A percentile compares a stretch with the other conserved stretches of the same genome.
These are phyloP conservation scores for Vannuccia rotundouncinata DNA, from an alignment of 2,888 invertebrate species.

Conservation along the genomic window DNA sequence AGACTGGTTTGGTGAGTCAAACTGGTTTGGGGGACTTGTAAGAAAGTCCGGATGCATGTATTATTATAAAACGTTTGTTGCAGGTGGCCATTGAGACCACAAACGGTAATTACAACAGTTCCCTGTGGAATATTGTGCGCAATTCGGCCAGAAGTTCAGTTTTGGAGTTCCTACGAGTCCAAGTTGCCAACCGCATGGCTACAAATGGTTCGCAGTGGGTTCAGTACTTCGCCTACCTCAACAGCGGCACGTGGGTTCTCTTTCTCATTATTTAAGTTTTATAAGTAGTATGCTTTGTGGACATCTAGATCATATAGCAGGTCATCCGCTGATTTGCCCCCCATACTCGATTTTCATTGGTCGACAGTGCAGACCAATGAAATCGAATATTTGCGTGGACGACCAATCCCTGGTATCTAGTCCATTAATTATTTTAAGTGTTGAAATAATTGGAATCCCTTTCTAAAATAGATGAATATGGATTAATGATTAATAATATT, in stretches of 20 bases:
- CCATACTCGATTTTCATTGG: too few relatives aligned
- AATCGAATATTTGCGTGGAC: too few relatives aligned
- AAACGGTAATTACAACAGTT: slow-evolving; percentile 68
- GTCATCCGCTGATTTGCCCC: too few relatives aligned
- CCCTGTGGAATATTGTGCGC: slow-evolving; percentile 66
- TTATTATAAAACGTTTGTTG: not conserved
- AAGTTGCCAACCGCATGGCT: slow-evolving; percentile 76
- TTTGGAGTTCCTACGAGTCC: slow-evolving; percentile 69
- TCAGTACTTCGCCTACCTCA: slow-evolving; percentile 64
- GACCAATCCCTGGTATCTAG: too few relatives aligned
- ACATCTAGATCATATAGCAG: too few relatives aligned
- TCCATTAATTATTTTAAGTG: too few relatives aligned
- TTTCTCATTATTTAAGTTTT: slow-evolving; percentile 22
- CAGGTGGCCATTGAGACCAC: slow-evolving; percentile 69
- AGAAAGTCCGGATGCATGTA: too few relatives aligned
- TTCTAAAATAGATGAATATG: not conserved
- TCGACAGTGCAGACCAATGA: too few relatives aligned
- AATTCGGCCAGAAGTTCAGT: slow-evolving; percentile 62
- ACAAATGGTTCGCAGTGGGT: slow-evolving; percentile 69
- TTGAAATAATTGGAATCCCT: not conserved
- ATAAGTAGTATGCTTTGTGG: too few relatives aligned
- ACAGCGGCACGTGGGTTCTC: slow-evolving; percentile 65
- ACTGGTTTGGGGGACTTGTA: not conserved
- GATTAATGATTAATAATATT: not conserved
- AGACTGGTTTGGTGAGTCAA: slow-evolving; percentile 60